These are phyloP conservation scores for Dromococcyx pavoninus DNA, from an alignment of 2,797 vertebrate genomes.

Conservation along the genomic window DNA sequence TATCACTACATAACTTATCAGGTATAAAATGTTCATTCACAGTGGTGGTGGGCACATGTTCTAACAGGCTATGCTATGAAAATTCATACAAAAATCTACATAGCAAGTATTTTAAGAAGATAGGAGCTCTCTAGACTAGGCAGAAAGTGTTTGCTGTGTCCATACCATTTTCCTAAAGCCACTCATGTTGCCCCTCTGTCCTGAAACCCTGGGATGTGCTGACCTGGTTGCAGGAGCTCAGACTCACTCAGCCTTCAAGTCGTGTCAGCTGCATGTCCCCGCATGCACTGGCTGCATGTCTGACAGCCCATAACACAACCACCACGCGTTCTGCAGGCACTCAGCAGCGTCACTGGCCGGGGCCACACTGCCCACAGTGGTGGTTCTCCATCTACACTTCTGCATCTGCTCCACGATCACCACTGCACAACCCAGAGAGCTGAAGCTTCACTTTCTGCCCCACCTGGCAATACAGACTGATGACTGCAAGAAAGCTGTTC, in stretches of 20 bases:
- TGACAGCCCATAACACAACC: neutral
- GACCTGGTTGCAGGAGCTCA: neutral
- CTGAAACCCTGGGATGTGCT: neutral
- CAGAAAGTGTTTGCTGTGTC: neutral
- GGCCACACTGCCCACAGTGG: accelerated
- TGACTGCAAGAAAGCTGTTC: neutral
- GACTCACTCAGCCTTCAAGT: neutral
- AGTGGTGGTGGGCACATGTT: accelerated
- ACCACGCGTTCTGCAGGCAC: accelerated
- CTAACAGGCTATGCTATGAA: neutral
- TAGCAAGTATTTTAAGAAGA: neutral
- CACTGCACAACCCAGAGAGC: accelerated
- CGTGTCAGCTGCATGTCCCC: too few relatives aligned
- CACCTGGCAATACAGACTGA: neutral
- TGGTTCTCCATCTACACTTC: neutral
- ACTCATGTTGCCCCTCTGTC: neutral
- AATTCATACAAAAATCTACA: neutral
- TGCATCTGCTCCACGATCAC: neutral
- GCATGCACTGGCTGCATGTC: too few relatives aligned
- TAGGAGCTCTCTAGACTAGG: neutral
- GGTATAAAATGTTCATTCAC: neutral
- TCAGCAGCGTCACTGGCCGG: accelerated
- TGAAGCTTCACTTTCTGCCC: neutral
- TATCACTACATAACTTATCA: neutral
- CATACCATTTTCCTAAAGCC: neutral